Percentiles rank a stretch among this genome's conserved stretches.
These are phyloP conservation scores for Ischnura elegans DNA, from an alignment of 2,888 invertebrate species.

Conservation along the genomic window DNA sequence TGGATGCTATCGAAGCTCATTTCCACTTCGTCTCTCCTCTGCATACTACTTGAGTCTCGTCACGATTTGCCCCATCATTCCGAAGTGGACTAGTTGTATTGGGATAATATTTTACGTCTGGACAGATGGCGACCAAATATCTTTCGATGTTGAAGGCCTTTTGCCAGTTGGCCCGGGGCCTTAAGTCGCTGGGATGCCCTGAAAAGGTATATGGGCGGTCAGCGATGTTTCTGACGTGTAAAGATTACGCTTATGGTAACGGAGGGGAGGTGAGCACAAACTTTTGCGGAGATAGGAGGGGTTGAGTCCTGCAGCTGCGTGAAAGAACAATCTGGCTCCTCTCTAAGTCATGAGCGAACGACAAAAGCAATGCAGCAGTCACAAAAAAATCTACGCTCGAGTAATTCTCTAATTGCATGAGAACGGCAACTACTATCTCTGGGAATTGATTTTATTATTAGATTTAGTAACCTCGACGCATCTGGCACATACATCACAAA, in stretches of 20 bases:
- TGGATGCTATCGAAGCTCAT: too few relatives aligned
- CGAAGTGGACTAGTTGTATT: constrained; percentile 40
- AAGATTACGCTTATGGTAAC: constrained; percentile 54
- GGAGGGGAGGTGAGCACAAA: constrained; percentile 4
- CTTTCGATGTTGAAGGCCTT: constrained; percentile 46
- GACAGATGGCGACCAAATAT: constrained; percentile 55
- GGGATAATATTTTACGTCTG: constrained; percentile 44
- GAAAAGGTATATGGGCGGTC: constrained; percentile 54
- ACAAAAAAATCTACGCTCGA: background rate
- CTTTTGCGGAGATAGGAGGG: background rate
- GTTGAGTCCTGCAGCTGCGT: background rate
- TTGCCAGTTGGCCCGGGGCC: constrained; percentile 55
- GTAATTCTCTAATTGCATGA: too few relatives aligned
- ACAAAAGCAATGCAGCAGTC: background rate
- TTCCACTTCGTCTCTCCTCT: background rate
- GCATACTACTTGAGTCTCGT: background rate
- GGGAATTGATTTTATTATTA: too few relatives aligned
- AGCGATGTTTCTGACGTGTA: constrained; percentile 53
- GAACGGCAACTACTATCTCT: too few relatives aligned
- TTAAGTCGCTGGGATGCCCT: background rate
- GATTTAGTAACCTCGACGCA: too few relatives aligned
- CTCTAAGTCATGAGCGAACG: background rate
- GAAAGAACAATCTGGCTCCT: background rate
- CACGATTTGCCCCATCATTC: constrained; percentile 47
- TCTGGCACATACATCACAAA: too few relatives aligned